Percentiles rank a stretch among this genome's conserved stretches.
phyloP scores from a whole-genome alignment of 2,888 invertebrate species.

The Phorcus lineatus region DNA sequence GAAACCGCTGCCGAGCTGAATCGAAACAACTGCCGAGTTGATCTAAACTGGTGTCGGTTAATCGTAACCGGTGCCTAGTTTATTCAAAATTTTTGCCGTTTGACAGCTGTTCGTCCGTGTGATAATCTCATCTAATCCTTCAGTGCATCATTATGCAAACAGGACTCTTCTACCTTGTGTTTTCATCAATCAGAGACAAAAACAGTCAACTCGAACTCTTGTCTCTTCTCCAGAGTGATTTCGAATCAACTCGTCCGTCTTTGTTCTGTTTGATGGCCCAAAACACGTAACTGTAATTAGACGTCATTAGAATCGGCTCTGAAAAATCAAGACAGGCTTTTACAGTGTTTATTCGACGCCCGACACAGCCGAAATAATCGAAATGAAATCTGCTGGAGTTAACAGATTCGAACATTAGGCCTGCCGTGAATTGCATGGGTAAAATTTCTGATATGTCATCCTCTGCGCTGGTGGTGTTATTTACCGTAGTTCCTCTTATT shows the following conservation, averaged over 20 bases:
- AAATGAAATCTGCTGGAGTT: slow-evolving; percentile 14
- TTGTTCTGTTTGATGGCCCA: neutral
- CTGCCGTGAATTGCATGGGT: neutral
- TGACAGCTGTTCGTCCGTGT: no score
- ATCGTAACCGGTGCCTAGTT: no score
- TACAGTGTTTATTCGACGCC: neutral
- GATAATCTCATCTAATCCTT: neutral
- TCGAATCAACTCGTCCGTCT: neutral
- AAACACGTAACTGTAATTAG: slow-evolving; percentile 21
- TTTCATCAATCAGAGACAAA: slow-evolving; percentile 3
- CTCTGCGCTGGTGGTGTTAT: no score
- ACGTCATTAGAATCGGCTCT: neutral
- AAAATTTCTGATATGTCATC: no score
- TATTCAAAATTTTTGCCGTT: no score
- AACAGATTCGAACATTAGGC: neutral
- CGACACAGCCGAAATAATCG: neutral
- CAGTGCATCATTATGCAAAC: slow-evolving; percentile 1
- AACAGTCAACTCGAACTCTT: neutral
- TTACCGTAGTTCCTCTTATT: no score
- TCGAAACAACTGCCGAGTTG: no score
- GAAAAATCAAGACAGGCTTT: neutral
- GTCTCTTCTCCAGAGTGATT: neutral
- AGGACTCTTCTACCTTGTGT: neutral
- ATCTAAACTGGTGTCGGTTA: no score
- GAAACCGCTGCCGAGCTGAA: no score